Percentiles rank a stretch among this genome's conserved stretches.
Conservation (phyloP, 2,113 vertebrate genomes). For the Picathartes gymnocephalus region DNA sequence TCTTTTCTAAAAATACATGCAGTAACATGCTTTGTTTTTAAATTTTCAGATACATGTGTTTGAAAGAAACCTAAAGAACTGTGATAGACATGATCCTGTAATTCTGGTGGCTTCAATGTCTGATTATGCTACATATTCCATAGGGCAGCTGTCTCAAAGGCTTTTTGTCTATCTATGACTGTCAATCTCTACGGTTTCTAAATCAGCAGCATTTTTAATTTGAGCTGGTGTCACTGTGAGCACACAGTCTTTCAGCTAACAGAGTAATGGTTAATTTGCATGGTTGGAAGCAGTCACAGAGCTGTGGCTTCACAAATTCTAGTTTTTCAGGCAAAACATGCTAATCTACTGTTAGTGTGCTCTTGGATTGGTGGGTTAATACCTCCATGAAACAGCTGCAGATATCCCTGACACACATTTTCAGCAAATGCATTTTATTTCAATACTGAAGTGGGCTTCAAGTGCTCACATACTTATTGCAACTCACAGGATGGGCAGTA, state of each 20-base stretch:
- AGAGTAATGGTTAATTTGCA: not conserved
- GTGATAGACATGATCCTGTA: not conserved
- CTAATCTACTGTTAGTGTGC: not conserved
- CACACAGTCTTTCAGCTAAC: not conserved
- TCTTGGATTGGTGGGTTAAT: not conserved
- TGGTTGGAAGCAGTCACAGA: not conserved
- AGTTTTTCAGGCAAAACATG: not conserved
- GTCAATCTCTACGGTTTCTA: not conserved
- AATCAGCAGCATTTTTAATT: not conserved
- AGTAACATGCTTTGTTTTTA: conserved; percentile 1
- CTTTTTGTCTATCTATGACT: not conserved
- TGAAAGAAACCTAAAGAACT: not conserved
- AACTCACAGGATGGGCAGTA: not conserved
- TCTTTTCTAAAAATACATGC: not conserved
- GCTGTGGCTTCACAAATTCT: not conserved
- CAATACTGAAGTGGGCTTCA: not conserved
- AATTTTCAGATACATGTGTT: not conserved
- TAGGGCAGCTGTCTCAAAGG: not conserved
- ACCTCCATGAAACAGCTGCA: not conserved
- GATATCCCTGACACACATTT: not conserved
- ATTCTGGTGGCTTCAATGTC: not conserved
- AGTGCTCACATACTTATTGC: not conserved
- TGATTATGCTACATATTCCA: not conserved
- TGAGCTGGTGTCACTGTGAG: not conserved
- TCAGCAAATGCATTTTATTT: conserved; percentile 26